Evolutionary conservation across 1,140 invertebrate species (phyloP), one percentile per base, ranked within the genome.

Genomic region (Drosophila bipectinata): DNA sequence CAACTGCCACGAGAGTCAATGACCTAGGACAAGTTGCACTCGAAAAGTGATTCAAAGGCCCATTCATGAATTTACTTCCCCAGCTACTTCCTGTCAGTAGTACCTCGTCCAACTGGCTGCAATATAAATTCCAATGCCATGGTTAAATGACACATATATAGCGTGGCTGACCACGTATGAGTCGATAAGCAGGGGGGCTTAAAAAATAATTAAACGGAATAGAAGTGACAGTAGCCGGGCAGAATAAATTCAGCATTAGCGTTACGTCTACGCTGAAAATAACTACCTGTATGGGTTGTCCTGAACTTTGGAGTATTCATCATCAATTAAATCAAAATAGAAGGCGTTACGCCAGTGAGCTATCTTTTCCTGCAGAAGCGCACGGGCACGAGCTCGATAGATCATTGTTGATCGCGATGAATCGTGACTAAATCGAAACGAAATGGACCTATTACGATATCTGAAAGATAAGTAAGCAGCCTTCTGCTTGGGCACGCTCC

Each of bases 301-400:
- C 4, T 60, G 79, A 63, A 88, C 83, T 88, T 88, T 88, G 83
- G 54, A 88, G 47, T 47, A 73, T 88, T 83, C 77, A 73, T 88
- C 83, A 88, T 77, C 56, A 51, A 28, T 28, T 44, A 37, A 39
- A 44, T 37, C 10, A 9, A 61, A 66, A 56, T 51, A 6, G 59
- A 53, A 62, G 81, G 77, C 80, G 48, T 69, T 48, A 52, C 47
- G 62, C 52, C 30, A 18, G 12, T 15, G 9, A 4, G 4, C 4
- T 21, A 18, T 47, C 44, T 18, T 8, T 51, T 74, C 56, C 41
- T 14, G n/a, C 5, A 7, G 30, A 14, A 18, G 45, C 34, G 26
- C 49, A 30, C 15, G 32, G 45, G 39, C 47, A 69, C 58, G 32
- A 49, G 39, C 47, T 64, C 58, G 58, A 84, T 79, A 72, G 37